Evolutionary conservation across 2,113 vertebrate genomes (phyloP).

Genomic region (Agelaius tricolor): DNA sequence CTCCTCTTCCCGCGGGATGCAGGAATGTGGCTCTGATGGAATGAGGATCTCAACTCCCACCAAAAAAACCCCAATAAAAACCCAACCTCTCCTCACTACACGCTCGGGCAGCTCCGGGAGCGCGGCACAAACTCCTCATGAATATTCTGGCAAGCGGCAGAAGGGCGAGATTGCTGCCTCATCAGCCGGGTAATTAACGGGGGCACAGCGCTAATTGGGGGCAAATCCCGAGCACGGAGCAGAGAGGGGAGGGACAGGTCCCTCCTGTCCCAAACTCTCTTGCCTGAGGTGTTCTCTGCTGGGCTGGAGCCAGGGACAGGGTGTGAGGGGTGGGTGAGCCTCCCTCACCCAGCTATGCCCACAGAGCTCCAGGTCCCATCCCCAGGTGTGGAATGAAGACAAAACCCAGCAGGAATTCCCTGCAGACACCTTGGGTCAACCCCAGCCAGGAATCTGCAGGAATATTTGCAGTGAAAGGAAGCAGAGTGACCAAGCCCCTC

Average conservation of each 20-base stretch:
- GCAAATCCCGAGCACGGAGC: not conserved
- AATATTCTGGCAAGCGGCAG: conserved; percentile 8
- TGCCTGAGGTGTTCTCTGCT: not conserved
- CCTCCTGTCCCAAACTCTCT: not conserved
- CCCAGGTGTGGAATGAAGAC: not conserved
- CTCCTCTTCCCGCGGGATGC: not conserved
- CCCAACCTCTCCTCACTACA: not conserved
- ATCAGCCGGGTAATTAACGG: not conserved
- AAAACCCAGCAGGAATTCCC: not conserved
- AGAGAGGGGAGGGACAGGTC: not conserved
- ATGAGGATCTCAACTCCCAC: not conserved
- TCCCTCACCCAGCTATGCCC: not conserved
- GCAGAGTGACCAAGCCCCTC: not conserved
- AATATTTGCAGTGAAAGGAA: not conserved
- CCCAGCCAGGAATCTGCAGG: not conserved
- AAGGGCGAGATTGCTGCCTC: conserved; percentile 5
- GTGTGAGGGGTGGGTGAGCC: not conserved
- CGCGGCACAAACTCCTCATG: not conserved
- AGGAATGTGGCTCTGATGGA: not conserved
- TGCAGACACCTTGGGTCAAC: not conserved
- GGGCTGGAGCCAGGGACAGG: not conserved
- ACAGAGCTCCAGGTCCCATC: not conserved
- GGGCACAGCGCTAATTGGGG: not conserved
- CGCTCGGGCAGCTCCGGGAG: not conserved
- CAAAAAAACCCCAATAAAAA: not conserved